These are phyloP conservation scores for Enhydra lutris DNA, from an alignment of 2,113 vertebrate species.

Conservation along the genomic window DNA sequence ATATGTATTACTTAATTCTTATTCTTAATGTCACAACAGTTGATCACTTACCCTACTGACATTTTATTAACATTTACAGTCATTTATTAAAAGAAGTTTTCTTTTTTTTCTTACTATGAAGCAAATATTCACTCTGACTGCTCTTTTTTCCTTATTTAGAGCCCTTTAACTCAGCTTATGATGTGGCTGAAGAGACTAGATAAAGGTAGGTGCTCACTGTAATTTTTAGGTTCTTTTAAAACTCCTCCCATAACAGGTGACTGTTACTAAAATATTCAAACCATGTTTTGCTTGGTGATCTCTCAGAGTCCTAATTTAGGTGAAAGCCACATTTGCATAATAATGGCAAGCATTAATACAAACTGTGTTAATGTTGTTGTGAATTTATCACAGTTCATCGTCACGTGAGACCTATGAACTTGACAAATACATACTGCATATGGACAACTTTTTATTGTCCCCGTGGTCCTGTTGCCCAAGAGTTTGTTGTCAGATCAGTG, in stretches of 20 bases:
- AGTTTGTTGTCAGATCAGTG: background rate
- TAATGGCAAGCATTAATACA: background rate
- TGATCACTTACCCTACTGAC: conserved; percentile 66
- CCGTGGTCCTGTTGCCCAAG: background rate
- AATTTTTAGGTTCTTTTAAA: background rate
- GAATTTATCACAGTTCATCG: conserved; percentile 20
- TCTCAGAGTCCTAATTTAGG: background rate
- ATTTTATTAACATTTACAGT: conserved; percentile 61
- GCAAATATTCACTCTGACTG: background rate
- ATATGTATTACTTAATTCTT: conserved; percentile 71
- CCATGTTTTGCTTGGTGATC: background rate
- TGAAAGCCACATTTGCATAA: background rate
- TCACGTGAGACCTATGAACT: background rate
- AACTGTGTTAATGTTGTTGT: background rate
- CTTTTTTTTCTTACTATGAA: background rate
- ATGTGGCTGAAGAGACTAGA: background rate
- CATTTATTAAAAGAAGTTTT: conserved; percentile 59
- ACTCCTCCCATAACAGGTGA: background rate
- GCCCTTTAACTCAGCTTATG: background rate
- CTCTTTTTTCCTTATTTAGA: background rate
- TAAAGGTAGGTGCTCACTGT: background rate
- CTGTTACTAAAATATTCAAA: background rate
- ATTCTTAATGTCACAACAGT: conserved; percentile 71
- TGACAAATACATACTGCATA: background rate
- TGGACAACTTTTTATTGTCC: background rate